Base-by-base conservation (phyloP, 2,888 invertebrate species). In the Trilocha varians region DNA sequence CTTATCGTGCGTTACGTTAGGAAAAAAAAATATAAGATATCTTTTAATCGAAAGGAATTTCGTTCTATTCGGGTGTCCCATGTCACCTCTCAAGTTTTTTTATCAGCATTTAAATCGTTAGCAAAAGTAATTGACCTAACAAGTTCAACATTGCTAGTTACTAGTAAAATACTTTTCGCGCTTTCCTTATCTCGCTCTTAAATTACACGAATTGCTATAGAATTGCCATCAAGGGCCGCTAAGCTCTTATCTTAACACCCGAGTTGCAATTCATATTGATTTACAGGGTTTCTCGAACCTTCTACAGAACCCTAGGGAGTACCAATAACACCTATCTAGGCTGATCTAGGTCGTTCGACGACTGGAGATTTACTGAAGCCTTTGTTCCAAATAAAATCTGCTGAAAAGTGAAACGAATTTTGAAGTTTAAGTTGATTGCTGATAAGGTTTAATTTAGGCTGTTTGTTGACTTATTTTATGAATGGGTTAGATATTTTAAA, bases 141-240 rank as follows among this genome's bases (percentile, higher is more conserved):
- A n/a, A n/a, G n/a, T n/a, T n/a, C n/a, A 25, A 25, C 25, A 25
- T 25, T 25, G 25, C 11, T 9, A 6, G 25, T 25, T 9, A 25
- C 25, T 25, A n/a, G n/a, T n/a, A n/a, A n/a, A n/a, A n/a, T 48
- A 47, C 50, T 53, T 52, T 52, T 53, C 50, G 46, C 40, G 42
- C 40, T 48, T 43, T 15, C 47, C 49, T 57, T 61, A 57, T 62
- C 59, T 44, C 42, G 34, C 48, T 44, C 43, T 47, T 60, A 56
- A 63, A 63, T 63, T 54, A 57, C 55, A 34, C 40, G 45, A 46
- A 41, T 49, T 50, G 33, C 39, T 52, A 48, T 43, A 49, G 45
- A 57, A 50, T 53, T 47, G 49, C 53, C 50, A 52, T 58, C 52
- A 48, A 53, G 51, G 52, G 52, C 49, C 52, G 53, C 52, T 48